These are phyloP conservation scores for Hoplodrina blanda DNA, from an alignment of 2,888 invertebrate genomes.

Conservation along the genomic window DNA sequence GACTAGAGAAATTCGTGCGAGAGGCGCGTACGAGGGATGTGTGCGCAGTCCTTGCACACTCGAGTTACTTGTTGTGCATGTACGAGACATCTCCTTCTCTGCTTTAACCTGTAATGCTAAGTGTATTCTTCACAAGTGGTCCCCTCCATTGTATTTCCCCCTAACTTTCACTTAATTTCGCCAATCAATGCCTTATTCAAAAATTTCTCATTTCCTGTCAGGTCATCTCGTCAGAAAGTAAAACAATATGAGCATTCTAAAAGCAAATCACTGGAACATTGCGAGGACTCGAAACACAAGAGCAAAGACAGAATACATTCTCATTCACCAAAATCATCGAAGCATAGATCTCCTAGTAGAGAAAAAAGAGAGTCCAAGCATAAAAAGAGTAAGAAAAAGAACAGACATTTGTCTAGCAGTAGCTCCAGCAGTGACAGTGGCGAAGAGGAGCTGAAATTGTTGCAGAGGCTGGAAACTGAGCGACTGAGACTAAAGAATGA, in stretches of 20 bases:
- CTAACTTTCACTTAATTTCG: too few species aligned
- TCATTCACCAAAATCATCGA: conserved; percentile 60
- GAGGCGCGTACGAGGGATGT: too few species aligned
- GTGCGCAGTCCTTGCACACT: too few species aligned
- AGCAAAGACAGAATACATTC: conserved; percentile 68
- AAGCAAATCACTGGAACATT: conserved; percentile 71
- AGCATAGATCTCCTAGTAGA: conserved; percentile 73
- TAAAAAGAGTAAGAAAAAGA: conserved; percentile 79
- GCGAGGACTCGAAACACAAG: conserved; percentile 64
- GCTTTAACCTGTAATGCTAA: too few species aligned
- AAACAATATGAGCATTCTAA: conserved; percentile 70
- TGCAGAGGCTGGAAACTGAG: conserved; percentile 94
- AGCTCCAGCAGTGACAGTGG: conserved; percentile 84
- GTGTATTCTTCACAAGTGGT: too few species aligned
- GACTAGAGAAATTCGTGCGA: too few species aligned
- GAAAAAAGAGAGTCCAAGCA: conserved; percentile 74
- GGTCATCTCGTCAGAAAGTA: conserved; percentile 80
- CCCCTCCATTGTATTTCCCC: too few species aligned
- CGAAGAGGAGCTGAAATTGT: conserved; percentile 91
- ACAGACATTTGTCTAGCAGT: conserved; percentile 71
- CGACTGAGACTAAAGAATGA: conserved; percentile 92
- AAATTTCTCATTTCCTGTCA: conserved; percentile 43
- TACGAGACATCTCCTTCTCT: too few species aligned
- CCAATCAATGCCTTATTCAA: background rate
- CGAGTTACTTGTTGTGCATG: too few species aligned